Evolutionary conservation across 1,140 invertebrate species (phyloP).

Genomic region (Nephotettix cincticeps): DNA sequence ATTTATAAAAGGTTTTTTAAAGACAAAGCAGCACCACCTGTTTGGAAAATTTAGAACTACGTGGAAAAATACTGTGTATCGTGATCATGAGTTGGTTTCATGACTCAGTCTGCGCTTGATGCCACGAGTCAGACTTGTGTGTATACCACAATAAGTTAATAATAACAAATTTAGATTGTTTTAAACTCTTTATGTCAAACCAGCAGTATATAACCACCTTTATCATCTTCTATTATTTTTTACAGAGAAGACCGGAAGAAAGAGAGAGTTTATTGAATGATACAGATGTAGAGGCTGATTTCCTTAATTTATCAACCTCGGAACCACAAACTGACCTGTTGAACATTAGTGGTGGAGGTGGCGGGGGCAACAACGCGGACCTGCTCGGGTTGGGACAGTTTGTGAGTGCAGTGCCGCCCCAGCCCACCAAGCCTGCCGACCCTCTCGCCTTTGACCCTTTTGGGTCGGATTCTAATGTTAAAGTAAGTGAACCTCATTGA

Average conservation of each 20-base stretch:
- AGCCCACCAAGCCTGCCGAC: not conserved
- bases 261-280: constrained; percentile 32
- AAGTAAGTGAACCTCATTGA: not conserved
- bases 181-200: too few species aligned
- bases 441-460: constrained; percentile 27
- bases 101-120: too few species aligned
- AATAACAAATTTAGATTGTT: too few species aligned
- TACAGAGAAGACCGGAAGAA: constrained; percentile 6
- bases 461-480: not conserved
- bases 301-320: constrained; percentile 17
- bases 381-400: constrained; percentile 22
- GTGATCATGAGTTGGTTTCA: too few species aligned
- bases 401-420: not conserved
- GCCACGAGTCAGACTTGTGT: too few species aligned
- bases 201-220: too few species aligned
- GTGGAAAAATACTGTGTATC: too few species aligned
- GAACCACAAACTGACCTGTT: constrained; percentile 10
- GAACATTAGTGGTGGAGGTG: not conserved
- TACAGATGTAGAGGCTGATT: constrained; percentile 3
- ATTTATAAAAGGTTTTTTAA: too few species aligned
- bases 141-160: too few species aligned
- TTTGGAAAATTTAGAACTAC: too few species aligned
- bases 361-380: not conserved
- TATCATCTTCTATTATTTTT: not conserved
- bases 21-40: too few species aligned